Conservation (phyloP, 2,888 invertebrate species). For the Hydropsyche betteni region DNA sequence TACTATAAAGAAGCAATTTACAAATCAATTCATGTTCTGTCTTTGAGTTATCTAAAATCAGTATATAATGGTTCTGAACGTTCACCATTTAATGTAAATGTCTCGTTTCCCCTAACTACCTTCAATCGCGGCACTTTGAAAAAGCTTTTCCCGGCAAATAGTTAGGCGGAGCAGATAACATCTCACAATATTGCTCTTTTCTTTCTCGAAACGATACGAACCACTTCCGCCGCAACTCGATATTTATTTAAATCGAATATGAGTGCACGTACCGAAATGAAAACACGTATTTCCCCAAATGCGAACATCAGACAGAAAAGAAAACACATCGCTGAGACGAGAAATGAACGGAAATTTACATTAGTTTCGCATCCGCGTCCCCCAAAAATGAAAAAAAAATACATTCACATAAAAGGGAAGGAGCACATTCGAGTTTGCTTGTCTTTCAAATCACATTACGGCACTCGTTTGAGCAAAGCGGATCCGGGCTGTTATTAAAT, state of each 20-base stretch:
- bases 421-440: slow-evolving; percentile 22
- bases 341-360: too few species aligned
- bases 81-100: slow-evolving; percentile 4
- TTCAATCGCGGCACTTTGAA: slow-evolving; percentile 4
- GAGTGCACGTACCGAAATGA: too few species aligned
- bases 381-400: background rate
- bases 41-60: too few species aligned
- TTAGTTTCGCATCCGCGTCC: too few species aligned
- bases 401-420: background rate
- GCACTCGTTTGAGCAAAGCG: slow-evolving; percentile 4
- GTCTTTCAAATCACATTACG: slow-evolving; percentile 28
- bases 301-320: too few species aligned
- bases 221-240: background rate
- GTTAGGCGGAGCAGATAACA: slow-evolving; percentile 2
- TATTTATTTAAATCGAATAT: background rate
- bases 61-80: background rate
- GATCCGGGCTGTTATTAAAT: slow-evolving; percentile 27
- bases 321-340: too few species aligned
- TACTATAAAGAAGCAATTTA: too few species aligned
- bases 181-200: slow-evolving; percentile 15
- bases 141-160: background rate
- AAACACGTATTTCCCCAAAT: too few species aligned
- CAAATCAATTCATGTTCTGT: too few species aligned
- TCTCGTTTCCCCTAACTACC: background rate
- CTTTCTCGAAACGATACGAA: background rate